Base-by-base conservation (phyloP, 2,113 vertebrate species). In the Ivindomyrus marchei region DNA sequence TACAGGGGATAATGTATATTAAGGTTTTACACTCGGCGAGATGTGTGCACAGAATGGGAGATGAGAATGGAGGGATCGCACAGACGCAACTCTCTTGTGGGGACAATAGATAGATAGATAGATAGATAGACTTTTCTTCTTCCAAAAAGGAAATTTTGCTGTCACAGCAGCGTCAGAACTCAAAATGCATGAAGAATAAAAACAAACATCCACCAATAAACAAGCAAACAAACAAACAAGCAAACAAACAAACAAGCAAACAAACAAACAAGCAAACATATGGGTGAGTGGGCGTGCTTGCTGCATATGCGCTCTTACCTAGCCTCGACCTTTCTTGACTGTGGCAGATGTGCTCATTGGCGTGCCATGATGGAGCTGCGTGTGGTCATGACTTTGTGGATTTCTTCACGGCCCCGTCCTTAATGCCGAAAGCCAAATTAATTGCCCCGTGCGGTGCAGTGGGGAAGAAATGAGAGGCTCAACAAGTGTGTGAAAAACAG, bases 331-430 rank as follows among this genome's bases (percentile, higher is more conserved):
- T 11, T 27, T 27, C 21, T n/a, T 66, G 58, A 66, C n/a, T 27
- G 10, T 1, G 58, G n/a, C 62, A 31, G 62, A 31, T 3, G n/a
- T 27, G n/a, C n/a, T 3, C 62, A 66, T 4, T 13, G 10, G n/a
- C 10, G 9, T 70, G 62, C 36, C 36, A 39, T 7, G 31, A 42
- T 27, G 36, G 31, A 42, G 70, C 15, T 5, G 21, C 27, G 31
- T 39, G 36, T 84, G 36, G 46, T 31, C 62, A 6, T 36, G n/a
- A 36, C 31, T 39, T n/a, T 62, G n/a, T 5, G 88, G 39, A n/a
- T 77, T 39, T 77, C 74, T 92, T 83, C 24, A 88, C 89, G 91
- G 88, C 80, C 86, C 13, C 88, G 19, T 53, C 53, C 50, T 84
- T 36, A 19, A 84, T 4, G 46, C 87, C 7, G 52, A 52, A 27